Base-by-base conservation (phyloP, 2,888 invertebrate genomes). In the Tetrapedia diversipes region DNA sequence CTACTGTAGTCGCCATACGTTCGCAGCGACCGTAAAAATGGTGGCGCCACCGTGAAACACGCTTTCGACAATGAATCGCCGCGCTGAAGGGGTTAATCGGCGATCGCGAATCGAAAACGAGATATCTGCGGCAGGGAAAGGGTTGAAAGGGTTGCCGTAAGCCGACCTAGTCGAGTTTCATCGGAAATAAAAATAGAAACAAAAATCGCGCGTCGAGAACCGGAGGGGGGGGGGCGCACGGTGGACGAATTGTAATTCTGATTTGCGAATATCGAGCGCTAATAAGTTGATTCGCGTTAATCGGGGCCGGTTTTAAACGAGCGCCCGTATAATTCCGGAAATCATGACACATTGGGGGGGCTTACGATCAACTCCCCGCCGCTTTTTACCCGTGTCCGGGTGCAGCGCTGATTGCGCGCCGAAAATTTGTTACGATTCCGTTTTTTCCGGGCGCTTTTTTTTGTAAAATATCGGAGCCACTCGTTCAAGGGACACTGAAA, bases 261-360 rank as follows among this genome's bases (percentile, higher is more conserved):
- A 77, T 70, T 76, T 61, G 49, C 70, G 76, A 70, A 76, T 66
- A 76, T 76, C 65, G 76, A 61, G 47, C 57, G 61, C 65, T 76
- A 77, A 77, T 77, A 76, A 76, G 76, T 70, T 76, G 76, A 77
- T 77, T 76, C 77, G 45, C 61, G 76, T 61, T 76, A 77, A 76
- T 76, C 77, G 65, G n/a, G 61, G 27, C 8, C 16, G 77, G 61
- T 76, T 77, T 75, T 77, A 70, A 77, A 76, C 70, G 51, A 57
- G 66, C 56, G 10, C 37, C 57, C 47, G 72, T 76, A 76, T 77
- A 70, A 77, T 77, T 65, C 77, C 60, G 75, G 29, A 76, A 70
- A 77, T 77, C 77, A 70, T 75, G 77, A 75, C 70, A 60, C 56
- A 77, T 77, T 34, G 68, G 37, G 64, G 41, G 71, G 45, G 57